These are phyloP conservation scores for Catagonus wagneri DNA, from an alignment of 2,113 vertebrate genomes.

Conservation along the genomic window DNA sequence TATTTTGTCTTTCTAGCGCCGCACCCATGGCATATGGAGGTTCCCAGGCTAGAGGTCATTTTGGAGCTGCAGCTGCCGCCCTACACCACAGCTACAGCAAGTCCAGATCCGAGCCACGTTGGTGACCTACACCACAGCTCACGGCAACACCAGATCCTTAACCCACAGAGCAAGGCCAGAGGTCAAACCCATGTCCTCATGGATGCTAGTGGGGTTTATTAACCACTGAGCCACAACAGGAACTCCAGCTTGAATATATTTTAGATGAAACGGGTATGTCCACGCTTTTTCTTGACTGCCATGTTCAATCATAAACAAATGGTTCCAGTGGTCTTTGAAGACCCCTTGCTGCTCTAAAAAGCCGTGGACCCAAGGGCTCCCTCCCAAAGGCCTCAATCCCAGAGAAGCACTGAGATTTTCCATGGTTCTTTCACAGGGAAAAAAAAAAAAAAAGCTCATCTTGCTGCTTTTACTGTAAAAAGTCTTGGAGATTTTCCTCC, in stretches of 20 bases:
- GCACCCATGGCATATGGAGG: no score
- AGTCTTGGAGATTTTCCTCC: not conserved
- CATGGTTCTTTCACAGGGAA: not conserved
- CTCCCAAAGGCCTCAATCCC: not conserved
- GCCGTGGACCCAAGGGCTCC: fast-evolving
- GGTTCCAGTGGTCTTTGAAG: not conserved
- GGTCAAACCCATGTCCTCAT: no score
- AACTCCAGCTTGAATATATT: not conserved
- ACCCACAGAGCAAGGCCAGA: no score
- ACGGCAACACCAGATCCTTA: no score
- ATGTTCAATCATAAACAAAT: not conserved
- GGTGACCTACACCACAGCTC: no score
- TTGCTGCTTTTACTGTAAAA: not conserved
- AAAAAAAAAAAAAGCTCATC: not conserved
- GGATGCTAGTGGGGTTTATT: no score
- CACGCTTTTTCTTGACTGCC: not conserved
- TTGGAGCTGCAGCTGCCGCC: no score
- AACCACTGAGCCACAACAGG: no score
- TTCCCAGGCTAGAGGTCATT: no score
- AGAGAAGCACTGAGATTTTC: not conserved
- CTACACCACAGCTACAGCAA: no score
- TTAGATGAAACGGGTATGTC: not conserved
- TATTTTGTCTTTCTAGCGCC: no score
- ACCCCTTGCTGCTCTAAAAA: not conserved
- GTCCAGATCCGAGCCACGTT: no score